phyloP scores from a whole-genome alignment of 2,113 vertebrate genomes.

The Dasyornis broadbenti region DNA sequence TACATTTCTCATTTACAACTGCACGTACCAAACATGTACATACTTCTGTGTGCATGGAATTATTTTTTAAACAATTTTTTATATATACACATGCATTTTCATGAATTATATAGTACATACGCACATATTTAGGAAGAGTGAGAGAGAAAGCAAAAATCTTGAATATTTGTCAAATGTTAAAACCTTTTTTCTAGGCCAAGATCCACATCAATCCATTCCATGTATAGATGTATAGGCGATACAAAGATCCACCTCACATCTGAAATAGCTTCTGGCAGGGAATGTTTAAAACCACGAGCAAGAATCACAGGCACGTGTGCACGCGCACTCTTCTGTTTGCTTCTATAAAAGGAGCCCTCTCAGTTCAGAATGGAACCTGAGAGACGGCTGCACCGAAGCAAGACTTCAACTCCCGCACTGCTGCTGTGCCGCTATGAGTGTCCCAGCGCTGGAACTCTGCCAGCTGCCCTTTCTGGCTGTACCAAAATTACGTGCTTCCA shows the following conservation, averaged over 20 bases:
- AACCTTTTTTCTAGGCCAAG: neutral
- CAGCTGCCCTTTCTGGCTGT: neutral
- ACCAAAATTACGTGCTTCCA: neutral
- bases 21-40: fast-evolving
- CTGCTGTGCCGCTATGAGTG: neutral
- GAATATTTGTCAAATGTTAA: neutral
- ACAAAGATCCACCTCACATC: neutral
- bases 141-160: neutral
- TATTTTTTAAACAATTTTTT: no score
- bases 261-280: neutral
- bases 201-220: neutral
- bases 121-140: neutral
- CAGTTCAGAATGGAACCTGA: neutral
- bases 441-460: neutral
- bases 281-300: fast-evolving
- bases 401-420: neutral
- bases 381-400: fast-evolving
- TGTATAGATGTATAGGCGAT: fast-evolving
- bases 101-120: neutral
- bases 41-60: neutral
- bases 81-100: neutral
- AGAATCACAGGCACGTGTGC: neutral
- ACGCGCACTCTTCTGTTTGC: fast-evolving
- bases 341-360: neutral
- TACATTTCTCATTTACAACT: neutral